Percentiles rank a stretch among this genome's conserved stretches.
Evolutionary conservation across 1,140 invertebrate species (phyloP).

Genomic region (Gonatopus flavifemur): DNA sequence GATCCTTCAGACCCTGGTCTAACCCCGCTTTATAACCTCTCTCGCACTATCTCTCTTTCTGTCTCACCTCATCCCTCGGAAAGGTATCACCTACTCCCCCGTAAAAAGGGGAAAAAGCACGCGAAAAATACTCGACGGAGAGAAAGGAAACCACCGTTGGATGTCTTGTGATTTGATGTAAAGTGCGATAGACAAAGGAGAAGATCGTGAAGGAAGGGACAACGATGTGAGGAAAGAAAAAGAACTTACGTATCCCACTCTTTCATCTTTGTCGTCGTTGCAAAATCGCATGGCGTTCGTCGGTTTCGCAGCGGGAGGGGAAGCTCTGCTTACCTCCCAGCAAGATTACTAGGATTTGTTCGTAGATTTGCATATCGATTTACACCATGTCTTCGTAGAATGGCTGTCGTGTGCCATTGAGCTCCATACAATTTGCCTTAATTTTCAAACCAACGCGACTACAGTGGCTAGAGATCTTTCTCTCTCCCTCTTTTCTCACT

Average conservation of each 20-base stretch:
- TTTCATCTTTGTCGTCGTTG: too few relatives aligned
- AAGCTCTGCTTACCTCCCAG: too few relatives aligned
- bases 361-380: conserved; percentile 58
- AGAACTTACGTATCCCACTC: too few relatives aligned
- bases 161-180: too few relatives aligned
- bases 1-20: conserved; percentile 50
- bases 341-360: conserved; percentile 57
- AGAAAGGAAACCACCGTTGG: conserved; percentile 8
- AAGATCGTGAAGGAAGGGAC: too few relatives aligned
- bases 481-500: too few relatives aligned
- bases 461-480: too few relatives aligned
- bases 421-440: conserved; percentile 50
- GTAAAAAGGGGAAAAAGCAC: conserved; percentile 15
- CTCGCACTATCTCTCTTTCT: conserved; percentile 26
- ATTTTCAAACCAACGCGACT: too few relatives aligned
- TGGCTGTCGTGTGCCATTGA: conserved; percentile 40
- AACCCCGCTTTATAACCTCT: conserved; percentile 54
- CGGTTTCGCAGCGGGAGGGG: too few relatives aligned
- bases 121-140: conserved; percentile 19
- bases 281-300: too few relatives aligned
- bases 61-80: conserved; percentile 9
- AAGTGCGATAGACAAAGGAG: too few relatives aligned
- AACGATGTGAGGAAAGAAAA: too few relatives aligned
- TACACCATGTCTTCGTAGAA: conserved; percentile 26
- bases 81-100: conserved; percentile 1